Base-by-base conservation (phyloP, 2,888 invertebrate genomes). In the Eurytoma adleriae region DNA sequence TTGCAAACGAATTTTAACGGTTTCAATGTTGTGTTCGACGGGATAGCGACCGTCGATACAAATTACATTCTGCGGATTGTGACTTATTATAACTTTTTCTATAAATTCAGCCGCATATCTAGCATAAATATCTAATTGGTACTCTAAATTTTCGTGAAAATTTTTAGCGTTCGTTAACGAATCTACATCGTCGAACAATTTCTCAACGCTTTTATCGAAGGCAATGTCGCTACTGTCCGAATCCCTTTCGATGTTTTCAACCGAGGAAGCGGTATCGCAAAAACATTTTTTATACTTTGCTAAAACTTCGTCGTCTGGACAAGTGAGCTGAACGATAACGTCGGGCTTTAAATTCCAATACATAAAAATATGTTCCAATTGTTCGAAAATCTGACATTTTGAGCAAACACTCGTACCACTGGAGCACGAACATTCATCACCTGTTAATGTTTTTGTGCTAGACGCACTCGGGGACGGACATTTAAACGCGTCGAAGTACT, bases 21-120 rank as follows among this genome's bases (percentile, higher is more conserved):
- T 89, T 83, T 92, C 85, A 85, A 94, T 91, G 92, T 93, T 92
- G 84, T 92, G 89, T 64, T 90, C 86, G 20, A 90, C 83, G 30
- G 92, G 87, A 56, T 90, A 89, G 52, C 94, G 91, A 1, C 93
- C 94, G 88, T 94, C 94, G 66, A 94, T 86, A 89, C 92, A 93
- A 48, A 94, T 90, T 59, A 93, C 90, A 85, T 90, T 89, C 84
- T 93, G 92, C 0, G 93, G 92, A 85, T 93, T 90, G 86, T 92
- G 93, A 24, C 91, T 89, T 73, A 92, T 87, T 56, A 94, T 86
- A 87, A 92, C 91, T 57, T 91, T 91, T 85, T 94, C 92, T 57
- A 94, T 90, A 78, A 88, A 89, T 10, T 92, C 90, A 52, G 91
- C 86, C 3, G 92, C 90, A 70, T 90, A 86, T 16, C 88, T 86